phyloP scores from a whole-genome alignment of 2,797 vertebrate species.

The Sebastes elongatus region DNA sequence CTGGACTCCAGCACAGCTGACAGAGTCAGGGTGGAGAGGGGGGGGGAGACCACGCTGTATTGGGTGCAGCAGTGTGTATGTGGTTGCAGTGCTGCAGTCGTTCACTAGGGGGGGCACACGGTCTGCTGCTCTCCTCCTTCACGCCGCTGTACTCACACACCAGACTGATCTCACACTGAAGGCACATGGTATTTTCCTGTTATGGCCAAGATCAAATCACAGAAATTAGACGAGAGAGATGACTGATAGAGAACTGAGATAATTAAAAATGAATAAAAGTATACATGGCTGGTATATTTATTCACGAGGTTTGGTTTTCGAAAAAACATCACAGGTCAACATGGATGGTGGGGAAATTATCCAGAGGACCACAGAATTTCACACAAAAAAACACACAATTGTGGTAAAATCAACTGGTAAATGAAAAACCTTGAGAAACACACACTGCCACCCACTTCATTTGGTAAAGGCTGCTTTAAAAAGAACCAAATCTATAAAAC shows the following conservation, averaged over 20 bases:
- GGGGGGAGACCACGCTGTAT: neutral
- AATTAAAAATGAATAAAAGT: neutral
- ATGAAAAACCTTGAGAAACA: neutral
- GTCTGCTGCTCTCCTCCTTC: conserved; percentile 9
- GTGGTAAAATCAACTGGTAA: neutral
- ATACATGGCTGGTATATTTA: neutral
- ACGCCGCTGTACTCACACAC: neutral
- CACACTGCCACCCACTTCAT: neutral
- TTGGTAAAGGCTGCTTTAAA: neutral
- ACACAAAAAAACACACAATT: no score
- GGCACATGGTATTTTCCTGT: neutral
- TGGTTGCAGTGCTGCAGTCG: conserved; percentile 3
- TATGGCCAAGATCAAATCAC: neutral
- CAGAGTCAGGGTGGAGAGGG: neutral
- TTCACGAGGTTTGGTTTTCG: neutral
- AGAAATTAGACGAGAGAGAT: neutral
- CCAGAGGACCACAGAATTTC: neutral
- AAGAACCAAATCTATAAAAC: neutral
- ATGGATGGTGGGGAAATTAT: neutral
- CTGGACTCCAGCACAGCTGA: neutral
- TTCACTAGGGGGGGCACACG: conserved; percentile 69
- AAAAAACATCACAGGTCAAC: neutral
- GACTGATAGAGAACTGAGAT: neutral
- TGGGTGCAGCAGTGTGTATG: neutral
- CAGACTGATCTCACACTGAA: neutral